Evolutionary conservation across 2,797 vertebrate genomes (phyloP).

Genomic region (Garrulus glandarius): DNA sequence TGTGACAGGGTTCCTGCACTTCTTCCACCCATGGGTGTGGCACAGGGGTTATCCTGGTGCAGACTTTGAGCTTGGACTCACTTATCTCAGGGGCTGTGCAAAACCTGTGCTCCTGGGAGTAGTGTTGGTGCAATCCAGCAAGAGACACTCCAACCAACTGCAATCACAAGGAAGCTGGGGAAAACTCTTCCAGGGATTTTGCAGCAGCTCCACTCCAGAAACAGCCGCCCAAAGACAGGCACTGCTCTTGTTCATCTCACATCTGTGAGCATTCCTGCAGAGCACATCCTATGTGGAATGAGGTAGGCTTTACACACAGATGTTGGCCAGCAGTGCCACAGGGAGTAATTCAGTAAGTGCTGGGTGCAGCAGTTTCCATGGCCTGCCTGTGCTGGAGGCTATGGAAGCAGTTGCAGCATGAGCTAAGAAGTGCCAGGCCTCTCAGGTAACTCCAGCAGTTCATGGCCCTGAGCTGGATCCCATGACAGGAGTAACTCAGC

Average conservation of each 20-base stretch:
- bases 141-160: background rate
- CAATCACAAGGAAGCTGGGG: background rate
- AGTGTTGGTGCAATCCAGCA: background rate
- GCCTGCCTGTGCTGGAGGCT: background rate
- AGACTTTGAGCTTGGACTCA: background rate
- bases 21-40: background rate
- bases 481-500: background rate
- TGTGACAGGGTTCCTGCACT: background rate
- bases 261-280: background rate
- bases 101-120: background rate
- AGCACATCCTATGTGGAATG: accelerated
- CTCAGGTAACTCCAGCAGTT: conserved; percentile 26
- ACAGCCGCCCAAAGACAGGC: background rate
- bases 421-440: background rate
- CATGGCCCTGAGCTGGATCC: background rate
- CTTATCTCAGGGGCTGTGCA: background rate
- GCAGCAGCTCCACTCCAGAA: background rate
- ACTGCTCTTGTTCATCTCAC: background rate
- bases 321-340: background rate
- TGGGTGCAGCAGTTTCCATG: conserved; percentile 31
- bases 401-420: background rate
- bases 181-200: background rate
- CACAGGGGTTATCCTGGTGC: background rate
- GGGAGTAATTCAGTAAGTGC: background rate
- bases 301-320: background rate